Base-by-base conservation (phyloP, 1,140 invertebrate species). In the Oscheius sp. region DNA sequence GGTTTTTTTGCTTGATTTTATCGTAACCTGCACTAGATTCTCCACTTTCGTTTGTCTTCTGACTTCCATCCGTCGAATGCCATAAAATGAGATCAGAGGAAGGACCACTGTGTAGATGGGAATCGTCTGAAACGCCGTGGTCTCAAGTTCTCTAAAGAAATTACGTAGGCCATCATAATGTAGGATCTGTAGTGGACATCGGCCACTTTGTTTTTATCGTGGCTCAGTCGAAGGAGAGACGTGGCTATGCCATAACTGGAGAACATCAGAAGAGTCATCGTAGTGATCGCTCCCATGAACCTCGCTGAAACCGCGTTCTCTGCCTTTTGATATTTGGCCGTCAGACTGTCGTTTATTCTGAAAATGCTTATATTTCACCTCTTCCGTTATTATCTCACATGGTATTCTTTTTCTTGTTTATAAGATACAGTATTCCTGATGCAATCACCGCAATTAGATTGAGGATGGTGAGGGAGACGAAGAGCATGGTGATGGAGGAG, bases 141-240 rank as follows among this genome's bases (percentile, higher is more conserved):
- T 55, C 28, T 7, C 49, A 13, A 7, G 7, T 7, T n/a, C 38
- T 10, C 38, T 10, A 10, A 42, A 42, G 23, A 7, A 7, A 15
- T 55, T 26, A 55, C 49, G 23, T 55, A 55, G 49, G 49, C 49
- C 23, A 55, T 55, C 49, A 55, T 55, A 13, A 55, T 55, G 49
- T 55, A 23, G 23, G 4, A 20, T 23, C 28, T 55, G 49, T 55
- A 55, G 49, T 13, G 28, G 7, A 55, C 49, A 55, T 23, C 7
- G 7, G 28, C 23, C 4, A 13, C 15, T 23, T 55, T 23, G 7
- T 7, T 23, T 26, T 7, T 7, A 23, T 23, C 23, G 7, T 20
- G 4, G 7, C 4, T 55, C 4, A 55, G 15, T 23, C 28, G 15
- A 4, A 55, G 23, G 23, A 13, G 28, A 23, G 49, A 7, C 7